Base-by-base conservation (phyloP, 2,888 invertebrate species). In the Prenolepis imparis region DNA sequence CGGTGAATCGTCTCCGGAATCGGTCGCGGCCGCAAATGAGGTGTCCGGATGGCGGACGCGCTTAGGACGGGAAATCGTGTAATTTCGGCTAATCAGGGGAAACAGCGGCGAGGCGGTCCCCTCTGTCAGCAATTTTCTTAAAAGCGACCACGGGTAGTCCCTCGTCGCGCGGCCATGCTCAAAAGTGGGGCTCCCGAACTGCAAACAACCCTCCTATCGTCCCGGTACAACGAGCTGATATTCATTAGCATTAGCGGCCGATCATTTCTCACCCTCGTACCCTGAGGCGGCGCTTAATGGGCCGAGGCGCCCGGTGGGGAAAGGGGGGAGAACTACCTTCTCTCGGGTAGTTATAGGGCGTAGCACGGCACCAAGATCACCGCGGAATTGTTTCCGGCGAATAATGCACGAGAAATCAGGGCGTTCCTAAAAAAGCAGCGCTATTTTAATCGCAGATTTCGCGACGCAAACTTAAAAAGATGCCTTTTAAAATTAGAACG, bases 241-340 rank as follows among this genome's bases (percentile, higher is more conserved):
- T 93, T 93, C 93, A 93, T 93, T 93, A 93, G 91, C 92, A 92
- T 92, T 91, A 92, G 92, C 92, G 92, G 91, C 91, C 93, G 91
- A 93, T 93, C 92, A 92, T 92, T 93, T 93, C 91, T 92, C 92
- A 92, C 92, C 91, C 91, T 91, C 91, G 91, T 91, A 90, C 86
- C 87, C 85, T 84, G 87, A 87, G 90, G 90, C 91, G 89, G 86
- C 87, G 90, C 85, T 92, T 89, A 92, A 92, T 92, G 92, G 92
- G 89, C 87, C 86, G 80, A 86, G 88, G 86, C 59, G 75, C 55
- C 24, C 57, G 28, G 57, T 36, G 36, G 36, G 36, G 0, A 5
- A 36, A 52, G 15, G 67, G 41, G n/a, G 80, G 28, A 55, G 81
- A 80, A 73, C 32, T 74, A 64, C n/a, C 84, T 66, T 85, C 84